A percentile compares a stretch with the other conserved stretches of the same genome.
phyloP scores from a whole-genome alignment of 2,888 invertebrate species.

The Melieria omissa region DNA sequence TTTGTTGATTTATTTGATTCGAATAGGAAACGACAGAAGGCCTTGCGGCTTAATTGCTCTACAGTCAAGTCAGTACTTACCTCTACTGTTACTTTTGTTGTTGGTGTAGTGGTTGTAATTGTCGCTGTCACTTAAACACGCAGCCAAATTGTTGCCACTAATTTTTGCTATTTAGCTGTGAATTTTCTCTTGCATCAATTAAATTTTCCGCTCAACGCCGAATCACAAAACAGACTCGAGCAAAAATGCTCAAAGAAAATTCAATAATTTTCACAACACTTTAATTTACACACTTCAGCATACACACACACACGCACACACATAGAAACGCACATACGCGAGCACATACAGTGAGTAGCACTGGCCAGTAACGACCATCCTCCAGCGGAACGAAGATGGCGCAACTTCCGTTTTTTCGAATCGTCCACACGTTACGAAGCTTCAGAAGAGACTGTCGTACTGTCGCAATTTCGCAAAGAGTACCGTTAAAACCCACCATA shows the following conservation, averaged over 20 bases:
- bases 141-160: neutral
- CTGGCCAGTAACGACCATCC: conserved; percentile 10
- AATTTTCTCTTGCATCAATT: neutral
- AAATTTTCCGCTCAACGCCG: neutral
- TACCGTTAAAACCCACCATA: conserved; percentile 26
- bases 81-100: neutral
- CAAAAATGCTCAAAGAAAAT: conserved; percentile 16
- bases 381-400: conserved; percentile 19
- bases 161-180: neutral
- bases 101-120: neutral
- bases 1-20: too few relatives aligned
- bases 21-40: too few relatives aligned
- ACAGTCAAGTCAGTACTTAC: too few relatives aligned
- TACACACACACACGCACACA: neutral
- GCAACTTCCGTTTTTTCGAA: conserved; percentile 9
- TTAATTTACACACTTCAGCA: neutral
- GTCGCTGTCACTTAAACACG: too few relatives aligned
- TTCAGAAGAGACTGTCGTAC: conserved; percentile 22
- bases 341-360: neutral
- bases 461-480: neutral
- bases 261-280: conserved; percentile 16
- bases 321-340: neutral
- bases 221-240: conserved; percentile 9
- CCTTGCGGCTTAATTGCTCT: too few relatives aligned
- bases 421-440: conserved; percentile 26